phyloP scores from a whole-genome alignment of 1,140 invertebrate genomes.

The Drosophila grimshawi region DNA sequence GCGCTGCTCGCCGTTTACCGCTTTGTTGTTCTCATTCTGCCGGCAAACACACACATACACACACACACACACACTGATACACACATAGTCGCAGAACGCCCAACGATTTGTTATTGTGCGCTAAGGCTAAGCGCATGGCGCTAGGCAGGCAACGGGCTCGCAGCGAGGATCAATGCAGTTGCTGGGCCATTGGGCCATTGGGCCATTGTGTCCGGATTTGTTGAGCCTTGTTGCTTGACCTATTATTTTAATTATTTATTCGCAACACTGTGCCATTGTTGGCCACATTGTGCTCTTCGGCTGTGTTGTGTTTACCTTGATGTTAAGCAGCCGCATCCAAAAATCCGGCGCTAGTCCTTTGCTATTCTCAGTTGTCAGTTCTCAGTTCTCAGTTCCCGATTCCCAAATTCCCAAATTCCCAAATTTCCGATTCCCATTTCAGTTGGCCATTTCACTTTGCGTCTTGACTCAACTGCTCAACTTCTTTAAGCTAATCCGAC shows the following conservation, averaged over 20 bases:
- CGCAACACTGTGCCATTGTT: conserved; percentile 76
- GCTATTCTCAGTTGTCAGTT: conserved; percentile 2
- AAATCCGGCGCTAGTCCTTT: conserved; percentile 52
- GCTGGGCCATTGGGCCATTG: conserved; percentile 28
- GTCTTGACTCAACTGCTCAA: conserved; percentile 35
- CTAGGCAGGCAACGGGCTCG: conserved; percentile 39
- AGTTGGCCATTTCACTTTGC: background rate
- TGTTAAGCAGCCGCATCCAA: conserved; percentile 50
- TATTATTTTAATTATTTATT: conserved; percentile 80
- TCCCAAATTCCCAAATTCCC: background rate
- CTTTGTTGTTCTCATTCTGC: conserved; percentile 27
- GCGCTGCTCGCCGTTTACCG: conserved; percentile 47
- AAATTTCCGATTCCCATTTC: background rate
- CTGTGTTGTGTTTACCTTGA: conserved; percentile 51
- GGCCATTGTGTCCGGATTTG: conserved; percentile 50
- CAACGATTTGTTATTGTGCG: conserved; percentile 46
- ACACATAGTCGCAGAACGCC: background rate
- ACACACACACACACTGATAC: background rate
- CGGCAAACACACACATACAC: conserved; percentile 7
- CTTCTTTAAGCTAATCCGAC: conserved; percentile 51
- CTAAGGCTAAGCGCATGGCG: conserved; percentile 72
- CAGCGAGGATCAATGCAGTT: conserved; percentile 63
- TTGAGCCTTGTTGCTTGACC: conserved; percentile 68
- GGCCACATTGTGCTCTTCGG: conserved; percentile 35
- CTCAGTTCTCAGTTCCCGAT: background rate